Conservation (phyloP, 1,140 invertebrate genomes). For the Drosophila parabipectinata region DNA sequence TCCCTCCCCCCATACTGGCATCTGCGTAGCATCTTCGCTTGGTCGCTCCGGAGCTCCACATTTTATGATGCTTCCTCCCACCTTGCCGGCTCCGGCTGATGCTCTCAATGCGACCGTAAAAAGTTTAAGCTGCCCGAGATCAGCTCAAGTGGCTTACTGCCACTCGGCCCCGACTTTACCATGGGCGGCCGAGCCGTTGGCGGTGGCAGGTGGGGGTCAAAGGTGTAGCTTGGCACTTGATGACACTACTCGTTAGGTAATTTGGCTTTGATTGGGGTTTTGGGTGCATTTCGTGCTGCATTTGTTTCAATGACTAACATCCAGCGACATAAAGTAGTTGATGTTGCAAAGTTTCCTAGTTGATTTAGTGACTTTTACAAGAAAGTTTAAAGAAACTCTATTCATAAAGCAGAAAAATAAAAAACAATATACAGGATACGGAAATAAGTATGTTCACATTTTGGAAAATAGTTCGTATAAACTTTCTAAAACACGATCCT, state of each 20-base stretch:
- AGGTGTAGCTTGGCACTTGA: slow-evolving; percentile 53
- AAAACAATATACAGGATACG: not conserved
- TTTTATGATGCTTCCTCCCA: slow-evolving; percentile 67
- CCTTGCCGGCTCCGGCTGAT: slow-evolving; percentile 11
- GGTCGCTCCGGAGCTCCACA: slow-evolving; percentile 20
- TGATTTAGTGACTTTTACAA: not conserved
- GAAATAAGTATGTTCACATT: not conserved
- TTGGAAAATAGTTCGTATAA: no score
- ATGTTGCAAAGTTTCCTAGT: slow-evolving; percentile 7
- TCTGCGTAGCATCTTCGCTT: slow-evolving; percentile 38
- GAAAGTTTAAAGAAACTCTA: no score
- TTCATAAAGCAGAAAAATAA: no score
- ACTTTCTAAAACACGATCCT: not conserved
- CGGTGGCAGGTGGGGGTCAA: slow-evolving; percentile 4
- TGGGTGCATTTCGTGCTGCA: slow-evolving; percentile 72
- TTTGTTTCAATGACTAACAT: slow-evolving; percentile 78
- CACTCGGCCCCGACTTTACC: slow-evolving; percentile 27
- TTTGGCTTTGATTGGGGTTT: slow-evolving; percentile 79
- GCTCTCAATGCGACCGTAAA: slow-evolving; percentile 67
- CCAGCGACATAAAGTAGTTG: slow-evolving; percentile 44
- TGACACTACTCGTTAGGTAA: slow-evolving; percentile 77
- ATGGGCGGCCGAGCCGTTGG: not conserved
- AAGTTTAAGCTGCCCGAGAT: slow-evolving; percentile 75
- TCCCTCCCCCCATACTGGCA: not conserved
- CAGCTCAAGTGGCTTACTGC: slow-evolving; percentile 65